These are phyloP conservation scores for Heliconius ethilla DNA, from an alignment of 2,888 invertebrate genomes.

Conservation along the genomic window DNA sequence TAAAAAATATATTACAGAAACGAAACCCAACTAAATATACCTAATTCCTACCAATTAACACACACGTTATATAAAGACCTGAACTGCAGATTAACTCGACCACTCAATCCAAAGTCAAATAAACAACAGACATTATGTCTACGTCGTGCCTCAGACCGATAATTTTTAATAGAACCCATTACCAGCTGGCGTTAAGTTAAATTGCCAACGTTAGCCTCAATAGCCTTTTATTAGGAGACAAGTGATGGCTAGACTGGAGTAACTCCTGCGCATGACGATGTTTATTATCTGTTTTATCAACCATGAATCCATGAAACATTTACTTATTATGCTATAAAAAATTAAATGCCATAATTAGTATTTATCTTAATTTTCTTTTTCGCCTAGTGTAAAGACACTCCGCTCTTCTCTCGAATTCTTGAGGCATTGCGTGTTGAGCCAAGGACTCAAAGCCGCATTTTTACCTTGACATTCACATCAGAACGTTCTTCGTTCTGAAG, in stretches of 20 bases:
- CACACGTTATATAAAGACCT: slow-evolving; percentile 14
- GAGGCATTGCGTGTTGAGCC: too few species aligned
- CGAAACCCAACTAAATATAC: neutral
- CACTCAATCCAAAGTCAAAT: slow-evolving; percentile 18
- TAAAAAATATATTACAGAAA: neutral
- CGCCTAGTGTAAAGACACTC: too few species aligned
- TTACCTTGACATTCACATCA: too few species aligned
- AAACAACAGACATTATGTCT: slow-evolving; percentile 29
- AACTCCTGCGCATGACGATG: slow-evolving; percentile 31
- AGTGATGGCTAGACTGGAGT: slow-evolving; percentile 33
- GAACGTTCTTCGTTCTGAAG: too few species aligned
- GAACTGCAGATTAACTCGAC: slow-evolving; percentile 14
- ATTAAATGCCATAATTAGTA: neutral
- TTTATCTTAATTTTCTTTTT: too few species aligned
- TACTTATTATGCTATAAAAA: neutral
- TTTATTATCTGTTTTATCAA: neutral
- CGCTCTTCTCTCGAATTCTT: too few species aligned
- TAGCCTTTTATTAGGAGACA: slow-evolving; percentile 40
- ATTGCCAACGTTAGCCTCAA: slow-evolving; percentile 36
- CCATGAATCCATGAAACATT: neutral
- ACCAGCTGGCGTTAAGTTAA: slow-evolving; percentile 39
- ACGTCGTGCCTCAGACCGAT: slow-evolving; percentile 39
- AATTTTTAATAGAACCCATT: slow-evolving; percentile 43
- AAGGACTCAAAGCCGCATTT: too few species aligned
- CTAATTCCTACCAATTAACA: neutral